Conservation (phyloP, 2,888 invertebrate genomes). For the Caenorhabditis sp. region DNA sequence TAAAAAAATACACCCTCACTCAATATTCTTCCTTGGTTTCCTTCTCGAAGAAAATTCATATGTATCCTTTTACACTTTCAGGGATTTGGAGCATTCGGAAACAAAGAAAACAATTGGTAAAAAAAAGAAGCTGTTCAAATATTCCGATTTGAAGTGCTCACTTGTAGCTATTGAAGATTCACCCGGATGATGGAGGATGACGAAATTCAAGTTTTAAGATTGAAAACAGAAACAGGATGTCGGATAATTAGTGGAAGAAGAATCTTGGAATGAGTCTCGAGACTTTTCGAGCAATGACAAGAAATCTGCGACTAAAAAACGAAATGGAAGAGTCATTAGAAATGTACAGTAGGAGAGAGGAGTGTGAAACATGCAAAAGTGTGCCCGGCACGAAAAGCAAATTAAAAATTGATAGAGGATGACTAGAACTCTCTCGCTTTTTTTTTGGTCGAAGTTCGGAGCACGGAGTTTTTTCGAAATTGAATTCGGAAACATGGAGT, state of each 20-base stretch:
- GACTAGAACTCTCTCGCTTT: slow-evolving; percentile 22
- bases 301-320: slow-evolving; percentile 3
- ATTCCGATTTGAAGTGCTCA: slow-evolving; percentile 30
- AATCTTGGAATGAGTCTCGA: neutral
- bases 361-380: slow-evolving; percentile 27
- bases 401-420: slow-evolving; percentile 60
- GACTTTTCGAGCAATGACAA: slow-evolving; percentile 13
- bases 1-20: slow-evolving; percentile 14
- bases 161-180: slow-evolving; percentile 4
- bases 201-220: neutral
- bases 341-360: slow-evolving; percentile 33
- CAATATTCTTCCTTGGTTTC: neutral
- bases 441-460: slow-evolving; percentile 20
- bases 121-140: slow-evolving; percentile 31
- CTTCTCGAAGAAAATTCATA: neutral
- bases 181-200: slow-evolving; percentile 1
- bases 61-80: slow-evolving; percentile 5
- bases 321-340: slow-evolving; percentile 3
- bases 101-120: slow-evolving; percentile 1
- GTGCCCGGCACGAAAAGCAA: slow-evolving; percentile 33
- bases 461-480: neutral
- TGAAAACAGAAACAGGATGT: slow-evolving; percentile 5
- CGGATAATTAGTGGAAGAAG: neutral
- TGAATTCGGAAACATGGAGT: slow-evolving; percentile 1
- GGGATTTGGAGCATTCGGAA: neutral